phyloP scores from a whole-genome alignment of 2,797 vertebrate genomes.

The Adrianichthys oophorus region DNA sequence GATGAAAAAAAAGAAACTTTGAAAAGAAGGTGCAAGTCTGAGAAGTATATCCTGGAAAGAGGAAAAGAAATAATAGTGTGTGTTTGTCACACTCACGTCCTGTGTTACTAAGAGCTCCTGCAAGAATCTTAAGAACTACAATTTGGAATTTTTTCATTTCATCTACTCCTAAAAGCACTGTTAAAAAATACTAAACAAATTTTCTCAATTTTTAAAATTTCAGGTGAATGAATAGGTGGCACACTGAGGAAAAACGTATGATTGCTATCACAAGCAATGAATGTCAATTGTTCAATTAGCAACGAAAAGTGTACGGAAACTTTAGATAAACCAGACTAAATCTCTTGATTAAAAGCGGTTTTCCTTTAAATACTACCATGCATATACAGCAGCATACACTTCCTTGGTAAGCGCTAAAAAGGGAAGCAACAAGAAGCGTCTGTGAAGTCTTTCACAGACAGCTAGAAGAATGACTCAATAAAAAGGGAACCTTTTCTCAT shows the following conservation, averaged over 20 bases:
- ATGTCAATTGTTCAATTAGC: slow-evolving; percentile 1
- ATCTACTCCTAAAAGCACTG: no score
- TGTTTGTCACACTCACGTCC: background rate
- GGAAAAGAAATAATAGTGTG: background rate
- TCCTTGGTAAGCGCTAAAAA: slow-evolving; percentile 21
- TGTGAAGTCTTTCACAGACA: slow-evolving; percentile 19
- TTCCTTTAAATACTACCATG: slow-evolving; percentile 40
- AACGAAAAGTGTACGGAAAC: slow-evolving; percentile 4
- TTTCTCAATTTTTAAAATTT: background rate
- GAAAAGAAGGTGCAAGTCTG: no score
- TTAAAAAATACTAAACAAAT: no score
- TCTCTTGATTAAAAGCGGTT: slow-evolving; percentile 12
- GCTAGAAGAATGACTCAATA: slow-evolving; percentile 52
- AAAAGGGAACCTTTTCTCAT: slow-evolving; percentile 39
- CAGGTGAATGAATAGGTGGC: background rate
- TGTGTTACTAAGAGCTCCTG: no score
- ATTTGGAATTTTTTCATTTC: no score
- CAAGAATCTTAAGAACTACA: no score
- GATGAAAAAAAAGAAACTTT: no score
- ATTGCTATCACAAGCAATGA: slow-evolving; percentile 5
- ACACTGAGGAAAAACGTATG: background rate
- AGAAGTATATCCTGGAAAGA: no score
- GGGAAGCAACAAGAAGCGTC: slow-evolving; percentile 18
- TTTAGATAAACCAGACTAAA: background rate
- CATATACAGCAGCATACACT: slow-evolving; percentile 6